phyloP scores from a whole-genome alignment of 1,140 invertebrate genomes.

The Drosophila tsacasi region DNA sequence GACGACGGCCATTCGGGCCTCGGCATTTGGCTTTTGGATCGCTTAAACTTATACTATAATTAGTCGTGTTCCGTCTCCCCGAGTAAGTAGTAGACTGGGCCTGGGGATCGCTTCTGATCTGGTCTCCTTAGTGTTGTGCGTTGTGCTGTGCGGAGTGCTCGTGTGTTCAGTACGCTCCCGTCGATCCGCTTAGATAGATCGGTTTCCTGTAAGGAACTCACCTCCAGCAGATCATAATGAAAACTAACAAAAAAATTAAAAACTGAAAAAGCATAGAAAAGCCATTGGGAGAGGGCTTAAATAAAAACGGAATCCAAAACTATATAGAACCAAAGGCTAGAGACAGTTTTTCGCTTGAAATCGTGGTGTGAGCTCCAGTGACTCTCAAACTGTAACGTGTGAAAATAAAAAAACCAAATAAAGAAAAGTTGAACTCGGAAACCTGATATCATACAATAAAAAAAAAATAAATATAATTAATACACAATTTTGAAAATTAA shows the following conservation, averaged over 20 bases:
- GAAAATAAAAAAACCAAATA: background rate
- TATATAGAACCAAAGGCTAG: slow-evolving; percentile 2
- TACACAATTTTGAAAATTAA: background rate
- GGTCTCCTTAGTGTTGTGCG: slow-evolving; percentile 45
- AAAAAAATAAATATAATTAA: background rate
- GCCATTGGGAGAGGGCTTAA: background rate
- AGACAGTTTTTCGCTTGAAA: background rate
- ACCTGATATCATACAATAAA: background rate
- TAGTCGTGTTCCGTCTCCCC: slow-evolving; percentile 84
- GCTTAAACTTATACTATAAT: slow-evolving; percentile 84
- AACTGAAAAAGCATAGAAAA: slow-evolving; percentile 6
- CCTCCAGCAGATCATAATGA: background rate
- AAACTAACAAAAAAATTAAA: slow-evolving; percentile 1
- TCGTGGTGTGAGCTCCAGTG: slow-evolving; percentile 34
- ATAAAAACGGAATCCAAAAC: background rate
- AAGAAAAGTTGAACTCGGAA: slow-evolving; percentile 11
- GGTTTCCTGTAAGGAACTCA: slow-evolving; percentile 59
- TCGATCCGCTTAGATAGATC: slow-evolving; percentile 78
- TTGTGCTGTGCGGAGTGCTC: slow-evolving; percentile 43
- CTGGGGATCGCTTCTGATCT: slow-evolving; percentile 38
- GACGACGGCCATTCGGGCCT: slow-evolving; percentile 36
- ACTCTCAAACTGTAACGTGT: slow-evolving; percentile 57
- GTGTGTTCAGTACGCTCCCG: slow-evolving; percentile 79
- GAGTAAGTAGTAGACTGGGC: slow-evolving; percentile 79
- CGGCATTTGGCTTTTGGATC: slow-evolving; percentile 67